phyloP scores from a whole-genome alignment of 2,113 vertebrate genomes.

The Forbesichthys agassizii region DNA sequence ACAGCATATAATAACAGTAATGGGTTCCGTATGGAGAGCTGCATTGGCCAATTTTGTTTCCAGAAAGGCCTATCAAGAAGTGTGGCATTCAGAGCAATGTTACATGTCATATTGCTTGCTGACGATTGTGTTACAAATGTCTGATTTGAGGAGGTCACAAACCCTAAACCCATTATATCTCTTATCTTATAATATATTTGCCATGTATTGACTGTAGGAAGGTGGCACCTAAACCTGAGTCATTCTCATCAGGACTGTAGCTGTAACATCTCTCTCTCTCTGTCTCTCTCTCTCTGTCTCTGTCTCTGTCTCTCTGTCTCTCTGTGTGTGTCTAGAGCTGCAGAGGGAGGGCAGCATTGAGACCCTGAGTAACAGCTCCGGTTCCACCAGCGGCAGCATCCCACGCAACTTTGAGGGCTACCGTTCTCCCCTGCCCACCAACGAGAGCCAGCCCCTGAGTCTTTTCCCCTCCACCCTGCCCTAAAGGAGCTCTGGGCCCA shows the following conservation, averaged over 20 bases:
- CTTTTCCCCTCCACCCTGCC: constrained; percentile 92
- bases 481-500: constrained; percentile 47
- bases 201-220: too few relatives aligned
- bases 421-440: constrained; percentile 92
- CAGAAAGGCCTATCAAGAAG: constrained; percentile 8
- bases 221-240: too few relatives aligned
- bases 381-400: constrained; percentile 97
- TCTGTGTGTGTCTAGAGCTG: constrained; percentile 78
- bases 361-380: constrained; percentile 98
- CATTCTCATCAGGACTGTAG: not conserved
- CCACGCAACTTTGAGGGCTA: constrained; percentile 96
- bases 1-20: constrained; percentile 57
- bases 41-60: not conserved
- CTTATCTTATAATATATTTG: too few relatives aligned
- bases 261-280: not conserved
- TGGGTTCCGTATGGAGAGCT: constrained; percentile 43
- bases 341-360: constrained; percentile 99
- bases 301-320: too few relatives aligned
- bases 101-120: constrained; percentile 18
- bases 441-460: constrained; percentile 96
- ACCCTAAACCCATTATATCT: too few relatives aligned
- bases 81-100: constrained; percentile 22
- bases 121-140: not conserved
- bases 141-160: too few relatives aligned
- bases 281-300: not conserved